These are phyloP conservation scores for Papilio polyxenes DNA, from an alignment of 1,140 invertebrate genomes.

Conservation along the genomic window DNA sequence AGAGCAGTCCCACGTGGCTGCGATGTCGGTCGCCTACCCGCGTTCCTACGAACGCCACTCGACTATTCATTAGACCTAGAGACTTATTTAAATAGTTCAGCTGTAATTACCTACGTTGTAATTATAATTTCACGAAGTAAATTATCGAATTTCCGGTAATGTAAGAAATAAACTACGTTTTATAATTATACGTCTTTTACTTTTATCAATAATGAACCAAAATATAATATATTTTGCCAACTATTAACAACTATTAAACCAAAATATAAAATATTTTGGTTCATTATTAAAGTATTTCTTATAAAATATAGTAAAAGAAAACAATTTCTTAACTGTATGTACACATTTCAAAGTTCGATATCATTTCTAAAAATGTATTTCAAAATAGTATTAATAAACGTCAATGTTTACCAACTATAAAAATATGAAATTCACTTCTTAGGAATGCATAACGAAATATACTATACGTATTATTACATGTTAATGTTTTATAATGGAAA, in stretches of 20 bases:
- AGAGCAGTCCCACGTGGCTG: slow-evolving; percentile 58
- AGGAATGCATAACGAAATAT: slow-evolving; percentile 32
- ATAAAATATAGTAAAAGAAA: neutral
- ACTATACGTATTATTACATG: neutral
- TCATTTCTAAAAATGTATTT: neutral
- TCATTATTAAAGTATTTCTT: neutral
- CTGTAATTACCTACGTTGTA: slow-evolving; percentile 76
- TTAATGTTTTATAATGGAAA: slow-evolving; percentile 18
- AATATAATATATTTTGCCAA: too few relatives aligned
- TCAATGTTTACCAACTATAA: slow-evolving; percentile 11
- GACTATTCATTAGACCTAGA: slow-evolving; percentile 75
- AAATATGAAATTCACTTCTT: slow-evolving; percentile 3
- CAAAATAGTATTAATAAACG: slow-evolving; percentile 1
- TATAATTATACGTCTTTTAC: slow-evolving; percentile 55
- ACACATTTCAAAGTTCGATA: neutral
- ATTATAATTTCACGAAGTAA: slow-evolving; percentile 76
- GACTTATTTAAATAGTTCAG: slow-evolving; percentile 78
- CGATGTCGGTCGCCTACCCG: slow-evolving; percentile 48
- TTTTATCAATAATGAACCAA: too few relatives aligned
- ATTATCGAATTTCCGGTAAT: slow-evolving; percentile 79
- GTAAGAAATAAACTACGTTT: slow-evolving; percentile 77
- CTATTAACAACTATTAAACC: too few relatives aligned
- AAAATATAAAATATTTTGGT: neutral
- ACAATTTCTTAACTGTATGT: neutral
- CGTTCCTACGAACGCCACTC: slow-evolving; percentile 54